These are phyloP conservation scores for Hyphantria cunea DNA, from an alignment of 1,140 invertebrate genomes.

Conservation along the genomic window DNA sequence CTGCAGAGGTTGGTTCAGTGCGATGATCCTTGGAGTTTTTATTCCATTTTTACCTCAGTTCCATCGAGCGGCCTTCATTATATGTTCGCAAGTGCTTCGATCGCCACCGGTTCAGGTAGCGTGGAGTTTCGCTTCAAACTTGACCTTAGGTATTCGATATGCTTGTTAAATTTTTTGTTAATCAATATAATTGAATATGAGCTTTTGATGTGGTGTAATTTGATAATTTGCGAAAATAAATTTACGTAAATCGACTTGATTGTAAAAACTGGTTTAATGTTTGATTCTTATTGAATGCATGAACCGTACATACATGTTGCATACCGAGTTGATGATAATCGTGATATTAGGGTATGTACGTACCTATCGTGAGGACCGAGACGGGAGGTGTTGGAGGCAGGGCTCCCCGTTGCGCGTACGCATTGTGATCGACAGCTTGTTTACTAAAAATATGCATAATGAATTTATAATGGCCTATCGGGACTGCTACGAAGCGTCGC, in stretches of 20 bases:
- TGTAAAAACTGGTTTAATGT: constrained; percentile 55
- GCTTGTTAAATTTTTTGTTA: constrained; percentile 67
- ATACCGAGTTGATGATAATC: constrained; percentile 48
- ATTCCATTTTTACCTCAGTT: constrained; percentile 71
- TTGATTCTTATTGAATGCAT: constrained; percentile 37
- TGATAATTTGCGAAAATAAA: constrained; percentile 64
- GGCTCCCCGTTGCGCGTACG: constrained; percentile 64
- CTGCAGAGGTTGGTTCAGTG: constrained; percentile 53
- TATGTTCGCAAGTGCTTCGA: constrained; percentile 64
- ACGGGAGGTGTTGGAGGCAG: constrained; percentile 65
- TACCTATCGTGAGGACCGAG: constrained; percentile 44
- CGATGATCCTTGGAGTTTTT: constrained; percentile 73
- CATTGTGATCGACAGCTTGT: constrained; percentile 81
- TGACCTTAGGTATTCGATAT: constrained; percentile 76
- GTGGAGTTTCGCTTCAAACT: constrained; percentile 61
- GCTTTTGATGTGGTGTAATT: constrained; percentile 65
- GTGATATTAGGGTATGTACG: constrained; percentile 53
- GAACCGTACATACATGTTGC: constrained; percentile 35
- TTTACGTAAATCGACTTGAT: constrained; percentile 44
- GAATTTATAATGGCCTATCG: constrained; percentile 78
- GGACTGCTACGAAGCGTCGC: constrained; percentile 47
- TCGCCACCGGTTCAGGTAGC: constrained; percentile 75
- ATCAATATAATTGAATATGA: constrained; percentile 60
- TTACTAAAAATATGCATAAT: constrained; percentile 82
- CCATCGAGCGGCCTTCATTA: constrained; percentile 73